Conservation (phyloP, 2,113 vertebrate species). For the Neodontobutis hainanensis region DNA sequence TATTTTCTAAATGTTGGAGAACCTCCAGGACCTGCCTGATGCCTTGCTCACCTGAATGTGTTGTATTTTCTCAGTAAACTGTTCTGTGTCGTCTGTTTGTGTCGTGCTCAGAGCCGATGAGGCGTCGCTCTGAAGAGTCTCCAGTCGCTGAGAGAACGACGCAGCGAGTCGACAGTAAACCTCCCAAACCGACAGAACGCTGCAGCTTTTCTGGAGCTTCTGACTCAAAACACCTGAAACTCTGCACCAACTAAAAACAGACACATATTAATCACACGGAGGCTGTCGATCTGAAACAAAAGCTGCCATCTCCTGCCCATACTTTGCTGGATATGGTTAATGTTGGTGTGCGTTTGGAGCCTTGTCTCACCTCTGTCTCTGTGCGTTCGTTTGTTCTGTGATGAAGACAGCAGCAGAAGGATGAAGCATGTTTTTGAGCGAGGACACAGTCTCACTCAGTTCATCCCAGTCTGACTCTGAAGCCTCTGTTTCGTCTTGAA, state of each 20-base stretch:
- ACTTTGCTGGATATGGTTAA: background rate
- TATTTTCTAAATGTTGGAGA: too few species aligned
- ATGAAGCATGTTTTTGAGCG: conserved; percentile 74
- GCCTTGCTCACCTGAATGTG: conserved; percentile 74
- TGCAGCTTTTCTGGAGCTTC: conserved; percentile 62
- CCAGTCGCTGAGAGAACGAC: conserved; percentile 66
- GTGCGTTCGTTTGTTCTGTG: conserved; percentile 63
- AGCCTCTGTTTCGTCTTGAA: conserved; percentile 78
- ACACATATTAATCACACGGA: background rate
- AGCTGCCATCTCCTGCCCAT: too few species aligned
- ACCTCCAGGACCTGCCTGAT: too few species aligned
- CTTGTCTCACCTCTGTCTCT: conserved; percentile 73
- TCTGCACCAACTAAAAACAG: conserved; percentile 80
- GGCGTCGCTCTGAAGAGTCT: conserved; percentile 70
- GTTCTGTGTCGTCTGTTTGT: conserved; percentile 55
- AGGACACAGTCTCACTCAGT: conserved; percentile 59
- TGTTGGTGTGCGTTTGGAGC: background rate
- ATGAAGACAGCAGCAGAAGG: conserved; percentile 75
- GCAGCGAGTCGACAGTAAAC: conserved; percentile 35
- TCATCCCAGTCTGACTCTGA: conserved; percentile 76
- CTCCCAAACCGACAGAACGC: conserved; percentile 79
- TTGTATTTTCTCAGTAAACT: conserved; percentile 64
- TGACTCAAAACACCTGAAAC: conserved; percentile 72
- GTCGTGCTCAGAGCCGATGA: conserved; percentile 51
- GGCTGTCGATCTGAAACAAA: too few species aligned